A percentile compares a stretch with the other conserved stretches of the same genome.
Evolutionary conservation across 1,140 invertebrate genomes (phyloP).

Genomic region (Philopotamus ludificatus): DNA sequence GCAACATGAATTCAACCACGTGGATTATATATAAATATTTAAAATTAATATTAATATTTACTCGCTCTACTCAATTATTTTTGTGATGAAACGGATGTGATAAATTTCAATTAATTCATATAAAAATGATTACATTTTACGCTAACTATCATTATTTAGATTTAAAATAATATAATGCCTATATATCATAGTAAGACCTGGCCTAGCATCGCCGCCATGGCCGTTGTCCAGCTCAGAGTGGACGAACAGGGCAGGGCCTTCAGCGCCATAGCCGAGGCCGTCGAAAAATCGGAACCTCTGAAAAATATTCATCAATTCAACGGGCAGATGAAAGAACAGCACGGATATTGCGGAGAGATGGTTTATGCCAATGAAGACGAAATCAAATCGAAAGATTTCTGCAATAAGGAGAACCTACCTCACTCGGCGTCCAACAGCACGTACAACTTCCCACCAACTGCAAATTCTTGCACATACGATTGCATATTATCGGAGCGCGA

Average conservation of each 20-base stretch:
- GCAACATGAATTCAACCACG: no score
- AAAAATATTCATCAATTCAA: neutral
- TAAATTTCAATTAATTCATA: neutral
- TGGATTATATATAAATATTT: no score
- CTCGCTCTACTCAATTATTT: no score
- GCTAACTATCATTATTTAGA: no score
- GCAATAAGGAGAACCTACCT: neutral
- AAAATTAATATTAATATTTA: no score
- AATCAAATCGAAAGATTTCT: neutral
- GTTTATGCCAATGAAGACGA: neutral
- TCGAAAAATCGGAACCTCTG: neutral
- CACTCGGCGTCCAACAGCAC: neutral
- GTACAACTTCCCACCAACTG: conserved; percentile 9
- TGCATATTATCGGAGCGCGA: conserved; percentile 31
- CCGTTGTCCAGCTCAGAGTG: conserved; percentile 47
- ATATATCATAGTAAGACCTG: conserved; percentile 51
- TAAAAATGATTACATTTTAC: no score
- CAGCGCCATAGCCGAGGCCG: conserved; percentile 42
- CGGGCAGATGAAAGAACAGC: neutral
- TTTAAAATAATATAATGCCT: conserved; percentile 45
- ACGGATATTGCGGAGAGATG: neutral
- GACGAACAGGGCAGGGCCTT: conserved; percentile 46
- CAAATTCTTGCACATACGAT: conserved; percentile 27
- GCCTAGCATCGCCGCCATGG: conserved; percentile 47
- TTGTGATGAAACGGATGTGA: no score